Conservation (phyloP, 1,140 invertebrate species). For the Conopomorpha cramerella region DNA sequence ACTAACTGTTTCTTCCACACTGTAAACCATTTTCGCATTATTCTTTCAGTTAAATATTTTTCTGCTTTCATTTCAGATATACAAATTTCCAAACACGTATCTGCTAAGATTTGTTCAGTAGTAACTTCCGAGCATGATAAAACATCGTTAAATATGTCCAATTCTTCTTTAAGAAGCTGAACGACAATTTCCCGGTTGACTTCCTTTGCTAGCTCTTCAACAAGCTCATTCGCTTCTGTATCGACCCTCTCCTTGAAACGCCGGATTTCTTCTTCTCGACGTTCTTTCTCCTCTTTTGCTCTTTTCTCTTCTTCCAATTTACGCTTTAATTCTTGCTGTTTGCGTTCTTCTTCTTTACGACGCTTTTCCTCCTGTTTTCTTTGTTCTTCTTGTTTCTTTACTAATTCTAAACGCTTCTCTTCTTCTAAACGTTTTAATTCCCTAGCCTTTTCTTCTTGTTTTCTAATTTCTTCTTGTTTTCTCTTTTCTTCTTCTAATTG, state of each 20-base stretch:
- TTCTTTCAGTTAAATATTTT: conserved; percentile 27
- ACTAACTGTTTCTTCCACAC: conserved; percentile 46
- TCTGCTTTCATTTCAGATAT: conserved; percentile 53
- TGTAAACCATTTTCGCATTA: conserved; percentile 35
- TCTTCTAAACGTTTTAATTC: conserved; percentile 7
- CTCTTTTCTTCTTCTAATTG: conserved; percentile 1
- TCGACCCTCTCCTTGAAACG: conserved; percentile 39
- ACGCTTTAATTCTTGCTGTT: conserved; percentile 40
- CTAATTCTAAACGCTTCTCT: conserved; percentile 16
- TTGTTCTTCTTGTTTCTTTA: conserved; percentile 22
- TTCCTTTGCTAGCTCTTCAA: conserved; percentile 40
- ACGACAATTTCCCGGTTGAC: conserved; percentile 35
- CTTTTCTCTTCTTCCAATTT: conserved; percentile 41
- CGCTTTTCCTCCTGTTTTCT: conserved; percentile 25
- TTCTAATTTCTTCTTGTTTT: conserved; percentile 7
- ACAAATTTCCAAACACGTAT: conserved; percentile 55
- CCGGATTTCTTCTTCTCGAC: conserved; percentile 40
- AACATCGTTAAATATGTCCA: conserved; percentile 29
- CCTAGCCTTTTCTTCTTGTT: conserved; percentile 12
- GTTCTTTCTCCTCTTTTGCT: conserved; percentile 21
- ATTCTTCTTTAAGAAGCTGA: conserved; percentile 40
- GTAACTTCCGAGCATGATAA: conserved; percentile 38
- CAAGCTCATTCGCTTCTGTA: conserved; percentile 34
- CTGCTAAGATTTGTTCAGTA: conserved; percentile 41
- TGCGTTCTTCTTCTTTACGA: conserved; percentile 30